Evolutionary conservation across 2,113 vertebrate genomes (phyloP), one percentile per base, ranked within the genome.

Genomic region (Penelope pileata): DNA sequence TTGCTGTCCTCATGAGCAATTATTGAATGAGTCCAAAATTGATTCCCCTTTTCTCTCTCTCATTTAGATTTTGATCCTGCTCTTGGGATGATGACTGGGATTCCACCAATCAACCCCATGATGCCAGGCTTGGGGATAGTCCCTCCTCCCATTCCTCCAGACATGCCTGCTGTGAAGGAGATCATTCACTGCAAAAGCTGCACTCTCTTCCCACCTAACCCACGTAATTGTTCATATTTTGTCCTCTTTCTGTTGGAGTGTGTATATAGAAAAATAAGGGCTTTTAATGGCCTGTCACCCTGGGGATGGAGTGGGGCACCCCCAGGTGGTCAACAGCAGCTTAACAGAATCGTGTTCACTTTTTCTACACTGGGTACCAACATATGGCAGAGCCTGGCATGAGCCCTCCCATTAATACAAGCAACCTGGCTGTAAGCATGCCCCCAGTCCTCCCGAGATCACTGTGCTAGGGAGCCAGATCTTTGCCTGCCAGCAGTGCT

Each of bases 181-280:
- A 99, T 99, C 96, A 99, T 99, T 93, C 99, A 99, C 97, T 99
- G 99, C 98, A 99, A 99, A 96, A 99, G 97, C 98, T 99, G 99
- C 97, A 99, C 99, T 4, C 98, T 99, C 81, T 99, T 99, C 90
- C 99, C 99, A 12, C 98, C 99, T 16, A 99, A 99, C 96, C 99
- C 99, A 95, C 99, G 99, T 99, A 98, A 99, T 96, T 90, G 3
- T 22, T 40, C 24, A 16, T 40, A 22, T 78, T 87, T 89, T 77
- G 21, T 69, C 19, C 24, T 54, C 9, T 59, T 27, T 58, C 45
- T 70, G 1, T 8, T 3, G 1, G 1, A 23, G 1, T 40, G 5
- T 67, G 6, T 48, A 19, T 43, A 16, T 56, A 1, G 42, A 1
- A 38, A 2, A 42, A 3, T n/a, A 12, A 67, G 19, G 45, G 42